Evolutionary conservation across 2,888 invertebrate species (phyloP).

Genomic region (Mellilla xanthometata): DNA sequence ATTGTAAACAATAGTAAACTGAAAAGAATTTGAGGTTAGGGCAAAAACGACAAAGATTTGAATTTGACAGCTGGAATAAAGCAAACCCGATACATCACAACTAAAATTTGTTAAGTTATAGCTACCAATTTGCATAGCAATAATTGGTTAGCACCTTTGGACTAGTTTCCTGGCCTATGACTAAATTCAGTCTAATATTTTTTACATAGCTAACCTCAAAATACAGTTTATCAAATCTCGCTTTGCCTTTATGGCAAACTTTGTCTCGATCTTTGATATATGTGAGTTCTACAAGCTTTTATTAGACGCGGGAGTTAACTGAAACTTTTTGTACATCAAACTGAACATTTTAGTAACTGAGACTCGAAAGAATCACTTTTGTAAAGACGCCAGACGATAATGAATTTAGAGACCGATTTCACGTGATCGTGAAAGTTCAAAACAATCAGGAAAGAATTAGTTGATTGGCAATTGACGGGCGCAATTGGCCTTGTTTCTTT

Average conservation of each 20-base stretch:
- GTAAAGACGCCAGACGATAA: background rate
- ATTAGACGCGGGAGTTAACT: background rate
- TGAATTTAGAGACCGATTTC: background rate
- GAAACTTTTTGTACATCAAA: background rate
- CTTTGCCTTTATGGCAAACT: background rate
- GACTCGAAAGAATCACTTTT: background rate
- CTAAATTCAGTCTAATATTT: background rate
- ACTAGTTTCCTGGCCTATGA: no score
- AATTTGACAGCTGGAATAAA: no score
- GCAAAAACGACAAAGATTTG: no score
- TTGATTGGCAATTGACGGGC: constrained; percentile 21
- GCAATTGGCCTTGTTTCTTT: constrained; percentile 9
- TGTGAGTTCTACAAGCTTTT: background rate
- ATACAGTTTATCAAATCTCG: background rate
- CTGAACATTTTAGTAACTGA: background rate
- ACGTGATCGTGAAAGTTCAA: constrained; percentile 1
- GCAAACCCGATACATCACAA: no score
- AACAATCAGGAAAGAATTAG: constrained; percentile 11
- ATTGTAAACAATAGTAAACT: no score
- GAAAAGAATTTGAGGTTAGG: no score
- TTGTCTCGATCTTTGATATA: constrained; percentile 1
- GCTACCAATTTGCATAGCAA: no score
- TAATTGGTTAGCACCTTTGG: no score
- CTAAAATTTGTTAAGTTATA: no score
- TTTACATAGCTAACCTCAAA: background rate